Evolutionary conservation across 2,113 vertebrate genomes (phyloP), one percentile per base, ranked within the genome.

Genomic region (Stictonetta naevosa): DNA sequence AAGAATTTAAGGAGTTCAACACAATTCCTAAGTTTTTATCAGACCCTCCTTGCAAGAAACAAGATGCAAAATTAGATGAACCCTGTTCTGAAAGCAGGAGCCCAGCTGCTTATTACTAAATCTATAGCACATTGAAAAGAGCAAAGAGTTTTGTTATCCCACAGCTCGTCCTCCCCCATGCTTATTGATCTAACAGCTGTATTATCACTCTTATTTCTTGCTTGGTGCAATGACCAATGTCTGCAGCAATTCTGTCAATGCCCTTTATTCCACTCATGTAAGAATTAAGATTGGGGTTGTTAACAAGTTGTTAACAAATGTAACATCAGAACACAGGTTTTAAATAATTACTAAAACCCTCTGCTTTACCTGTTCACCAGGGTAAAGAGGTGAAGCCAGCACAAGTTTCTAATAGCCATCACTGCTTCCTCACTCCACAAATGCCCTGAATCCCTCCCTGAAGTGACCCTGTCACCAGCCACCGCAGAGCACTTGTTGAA

Each of bases 381-480:
- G 58, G 23, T 63, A 53, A 75, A 72, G 28, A 75, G 48, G 23
- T 0, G 0, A 53, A 31, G 10, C 60, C 13, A 10, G 60, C 53
- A 31, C 0, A 11, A 0, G 1, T 40, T 80, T 77, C 58, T 59
- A 23, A 52, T 20, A 48, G 17, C 26, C 18, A 2, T 38, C 28
- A 2, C n/a, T 23, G 3, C 75, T 33, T 29, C 58, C 34, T 38
- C 21, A 58, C 25, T 40, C n/a, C 2, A 0, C 2, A 36, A 5
- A 67, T 55, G 34, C 44, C 83, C 29, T 2, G 0, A n/a, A 7
- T 17, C 48, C 31, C 66, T 56, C 38, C 12, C 44, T 52, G 71
- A 17, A 42, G 13, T 52, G 40, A 81, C 10, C 21, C 56, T 5
- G 2, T 18, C 18, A 2, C 33, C 72, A 34, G 42, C 0, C 0